Base-by-base conservation (phyloP, 2,888 invertebrate genomes). In the Eupithecia centaureata region DNA sequence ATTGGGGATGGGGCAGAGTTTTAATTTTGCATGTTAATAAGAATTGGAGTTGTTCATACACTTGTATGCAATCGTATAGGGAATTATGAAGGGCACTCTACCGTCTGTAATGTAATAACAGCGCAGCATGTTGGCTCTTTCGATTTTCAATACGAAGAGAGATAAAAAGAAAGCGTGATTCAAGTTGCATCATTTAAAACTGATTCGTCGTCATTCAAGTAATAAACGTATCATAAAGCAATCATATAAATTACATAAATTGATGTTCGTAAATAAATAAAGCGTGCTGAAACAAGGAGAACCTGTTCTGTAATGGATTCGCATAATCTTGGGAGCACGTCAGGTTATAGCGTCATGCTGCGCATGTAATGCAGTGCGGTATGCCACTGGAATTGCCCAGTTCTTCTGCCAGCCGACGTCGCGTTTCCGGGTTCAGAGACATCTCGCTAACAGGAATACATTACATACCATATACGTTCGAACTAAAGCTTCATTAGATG, bases 1-100 rank as follows among this genome's bases (percentile, higher is more conserved):
- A 77, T 85, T 82, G 82, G 89, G 88, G 91, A 91, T 91, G 92
- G 92, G 88, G 89, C 88, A 81, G 80, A 84, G 86, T 91, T 90
- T 91, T 90, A 90, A 89, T 90, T 86, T 83, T 85, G 89, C 89
- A 92, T 92, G 89, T 91, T 91, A 92, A 92, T 93, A 89, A 89
- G 88, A 88, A 89, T 91, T 88, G 88, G 86, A 91, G 91, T 91
- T 89, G 91, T 90, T 88, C 85, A 87, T 85, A 88, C 92, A 92
- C 92, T 92, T 91, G 92, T 90, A 87, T 85, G 81, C 82, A 86
- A 86, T 88, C 85, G 88, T 81, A 84, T 87, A 79, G 91, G 92
- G 91, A 84, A 86, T 86, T 86, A 88, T 91, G 91, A 91, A 92
- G 91, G 91, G 88, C 89, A 90, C 89, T 90, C 81, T 82, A 82